A percentile compares a stretch with the other conserved stretches of the same genome.
Evolutionary conservation across 2,888 invertebrate species (phyloP).

Genomic region (Chrysotoxum bicinctum): DNA sequence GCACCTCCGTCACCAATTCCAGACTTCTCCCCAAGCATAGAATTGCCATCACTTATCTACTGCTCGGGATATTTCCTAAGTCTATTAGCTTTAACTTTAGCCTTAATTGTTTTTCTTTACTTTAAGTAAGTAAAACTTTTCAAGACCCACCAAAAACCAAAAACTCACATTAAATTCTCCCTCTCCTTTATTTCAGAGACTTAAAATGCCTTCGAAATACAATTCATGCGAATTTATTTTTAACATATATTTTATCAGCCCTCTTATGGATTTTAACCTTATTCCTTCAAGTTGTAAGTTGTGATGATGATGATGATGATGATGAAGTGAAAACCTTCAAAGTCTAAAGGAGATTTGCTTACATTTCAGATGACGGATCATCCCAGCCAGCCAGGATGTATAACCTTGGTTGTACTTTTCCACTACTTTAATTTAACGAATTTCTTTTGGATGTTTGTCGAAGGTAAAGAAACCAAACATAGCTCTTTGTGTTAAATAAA

Average conservation of each 20-base stretch:
- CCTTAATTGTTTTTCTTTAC: constrained; percentile 92
- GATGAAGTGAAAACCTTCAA: background rate
- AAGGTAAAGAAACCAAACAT: constrained; percentile 84
- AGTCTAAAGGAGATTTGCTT: background rate
- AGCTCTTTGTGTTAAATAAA: constrained; percentile 7
- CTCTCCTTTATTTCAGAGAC: constrained; percentile 85
- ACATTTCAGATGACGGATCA: constrained; percentile 84
- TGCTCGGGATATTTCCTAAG: constrained; percentile 92
- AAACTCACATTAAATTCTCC: background rate
- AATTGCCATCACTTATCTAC: constrained; percentile 89
- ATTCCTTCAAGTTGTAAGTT: constrained; percentile 86
- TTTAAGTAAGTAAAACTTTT: constrained; percentile 88
- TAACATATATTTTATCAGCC: constrained; percentile 94
- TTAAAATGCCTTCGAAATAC: constrained; percentile 95
- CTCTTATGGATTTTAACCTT: constrained; percentile 94
- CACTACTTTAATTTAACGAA: constrained; percentile 96
- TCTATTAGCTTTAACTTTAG: constrained; percentile 90
- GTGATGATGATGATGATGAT: background rate
- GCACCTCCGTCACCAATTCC: constrained; percentile 83
- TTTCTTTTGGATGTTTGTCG: constrained; percentile 99
- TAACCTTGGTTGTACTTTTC: constrained; percentile 89
- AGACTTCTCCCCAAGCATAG: constrained; percentile 82
- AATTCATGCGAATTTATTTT: constrained; percentile 96
- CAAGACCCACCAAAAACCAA: background rate
- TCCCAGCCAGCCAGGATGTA: constrained; percentile 82